Base-by-base conservation (phyloP, 2,888 invertebrate species). In the Invenusta paracnida region DNA sequence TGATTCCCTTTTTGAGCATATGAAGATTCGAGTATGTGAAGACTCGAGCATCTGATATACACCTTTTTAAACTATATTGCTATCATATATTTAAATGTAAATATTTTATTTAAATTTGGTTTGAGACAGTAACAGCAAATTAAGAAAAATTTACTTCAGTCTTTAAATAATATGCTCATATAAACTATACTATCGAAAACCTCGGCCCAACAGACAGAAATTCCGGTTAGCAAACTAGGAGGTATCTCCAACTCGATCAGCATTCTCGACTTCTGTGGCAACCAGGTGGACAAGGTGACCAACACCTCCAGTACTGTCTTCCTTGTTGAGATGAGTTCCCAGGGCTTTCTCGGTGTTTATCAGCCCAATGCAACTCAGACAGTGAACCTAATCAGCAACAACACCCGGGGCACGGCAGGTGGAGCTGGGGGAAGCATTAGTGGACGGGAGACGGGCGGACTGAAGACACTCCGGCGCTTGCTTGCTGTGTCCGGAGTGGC, bases 271-370 rank as follows among this genome's bases (percentile, higher is more conserved):
- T 73, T 73, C 73, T 73, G 81, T 17, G 0, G 67, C 85, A 1
- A 89, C 89, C 67, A 23, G 5, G 73, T 73, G 2, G 25, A 23
- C 17, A 5, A 73, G 73, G 2, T 73, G 2, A 73, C 73, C 17
- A 88, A 86, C 30, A 85, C 87, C 0, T 88, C 88, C 0, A 81
- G 83, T 29, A 84, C 88, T 0, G 87, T 90, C 29, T 87, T 87
- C 82, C 31, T 90, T 17, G 86, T 88, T 17, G 88, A 89, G 73
- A 87, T 88, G 87, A 88, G 87, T 1, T 73, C 85, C 0, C 81
- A 83, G 0, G 90, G 90, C 11, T 90, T 90, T 88, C 83, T 90
- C n/a, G 91, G 91, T 1, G 89, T 89, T 2, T 91, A 91, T 86
- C 86, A 89, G 17, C 89, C 89, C 1, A 88, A 90, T 29, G 87